Percentiles rank a stretch among this genome's conserved stretches.
phyloP scores from a whole-genome alignment of 2,888 invertebrate genomes.

The Rhingia campestris region DNA sequence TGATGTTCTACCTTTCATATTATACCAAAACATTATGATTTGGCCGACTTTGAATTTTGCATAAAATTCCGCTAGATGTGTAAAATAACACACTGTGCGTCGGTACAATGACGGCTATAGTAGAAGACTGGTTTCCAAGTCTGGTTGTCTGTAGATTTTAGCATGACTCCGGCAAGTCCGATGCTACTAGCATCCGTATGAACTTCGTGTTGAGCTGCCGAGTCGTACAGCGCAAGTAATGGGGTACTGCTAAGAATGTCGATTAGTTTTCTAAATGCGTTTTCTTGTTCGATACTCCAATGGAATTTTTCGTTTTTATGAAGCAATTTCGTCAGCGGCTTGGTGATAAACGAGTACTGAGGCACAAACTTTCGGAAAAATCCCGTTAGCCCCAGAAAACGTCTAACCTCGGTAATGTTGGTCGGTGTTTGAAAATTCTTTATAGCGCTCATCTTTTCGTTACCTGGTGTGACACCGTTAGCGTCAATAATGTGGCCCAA shows the following conservation, averaged over 20 bases:
- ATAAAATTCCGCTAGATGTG: too few relatives aligned
- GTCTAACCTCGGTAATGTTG: conserved; percentile 5
- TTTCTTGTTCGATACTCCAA: not conserved
- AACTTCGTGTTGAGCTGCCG: not conserved
- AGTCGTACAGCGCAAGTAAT: not conserved
- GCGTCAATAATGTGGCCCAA: conserved; percentile 1
- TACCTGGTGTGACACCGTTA: not conserved
- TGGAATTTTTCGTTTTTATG: not conserved
- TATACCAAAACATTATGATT: too few relatives aligned
- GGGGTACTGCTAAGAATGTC: not conserved
- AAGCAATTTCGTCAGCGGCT: not conserved
- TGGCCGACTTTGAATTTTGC: too few relatives aligned
- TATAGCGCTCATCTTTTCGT: not conserved
- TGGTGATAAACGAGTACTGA: not conserved
- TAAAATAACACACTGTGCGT: too few relatives aligned
- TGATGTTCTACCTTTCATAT: too few relatives aligned
- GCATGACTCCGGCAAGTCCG: conserved; percentile 2
- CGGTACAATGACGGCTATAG: conserved; percentile 1
- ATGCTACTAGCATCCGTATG: conserved; percentile 10
- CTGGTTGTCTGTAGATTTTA: not conserved
- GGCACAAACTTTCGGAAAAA: conserved; percentile 19
- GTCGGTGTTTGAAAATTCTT: conserved; percentile 6
- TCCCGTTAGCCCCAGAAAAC: conserved; percentile 12
- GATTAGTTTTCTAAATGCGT: not conserved
- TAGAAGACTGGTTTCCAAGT: conserved; percentile 8